Percentiles rank a stretch among this genome's conserved stretches.
Conservation (phyloP, 2,888 invertebrate genomes). For the Dryococelus australis region DNA sequence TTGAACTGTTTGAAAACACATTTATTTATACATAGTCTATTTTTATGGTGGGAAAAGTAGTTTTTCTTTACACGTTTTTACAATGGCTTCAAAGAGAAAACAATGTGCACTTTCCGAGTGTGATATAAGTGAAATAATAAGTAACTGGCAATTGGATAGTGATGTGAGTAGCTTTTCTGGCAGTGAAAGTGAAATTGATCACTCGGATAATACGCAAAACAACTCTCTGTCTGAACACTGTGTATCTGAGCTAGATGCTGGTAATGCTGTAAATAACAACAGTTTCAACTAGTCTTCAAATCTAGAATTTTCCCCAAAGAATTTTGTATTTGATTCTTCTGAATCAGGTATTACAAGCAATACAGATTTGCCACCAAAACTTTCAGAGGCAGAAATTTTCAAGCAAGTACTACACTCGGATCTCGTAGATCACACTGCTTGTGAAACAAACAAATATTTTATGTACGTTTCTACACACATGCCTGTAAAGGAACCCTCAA, state of each 20-base stretch:
- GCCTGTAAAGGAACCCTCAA: background rate
- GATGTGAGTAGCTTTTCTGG: background rate
- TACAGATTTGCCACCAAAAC: background rate
- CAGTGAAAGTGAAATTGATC: no score
- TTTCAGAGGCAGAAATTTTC: background rate
- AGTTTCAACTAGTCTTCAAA: background rate
- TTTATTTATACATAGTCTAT: background rate
- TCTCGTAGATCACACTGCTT: background rate
- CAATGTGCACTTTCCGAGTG: background rate
- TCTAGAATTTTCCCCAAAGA: background rate
- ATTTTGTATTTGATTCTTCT: background rate
- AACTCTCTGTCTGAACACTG: background rate
- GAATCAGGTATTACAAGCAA: background rate
- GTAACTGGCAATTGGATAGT: background rate
- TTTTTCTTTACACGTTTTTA: background rate
- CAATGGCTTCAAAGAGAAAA: background rate
- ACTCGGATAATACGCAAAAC: background rate
- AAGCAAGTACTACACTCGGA: background rate
- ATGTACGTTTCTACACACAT: background rate
- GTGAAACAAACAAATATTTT: no score
- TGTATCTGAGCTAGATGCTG: background rate
- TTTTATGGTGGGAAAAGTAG: background rate
- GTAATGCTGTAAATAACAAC: background rate
- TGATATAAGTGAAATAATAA: background rate
- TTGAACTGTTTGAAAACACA: no score